A percentile compares a stretch with the other conserved stretches of the same genome.
Evolutionary conservation across 2,797 vertebrate genomes (phyloP).

Genomic region (Monodelphis domestica): DNA sequence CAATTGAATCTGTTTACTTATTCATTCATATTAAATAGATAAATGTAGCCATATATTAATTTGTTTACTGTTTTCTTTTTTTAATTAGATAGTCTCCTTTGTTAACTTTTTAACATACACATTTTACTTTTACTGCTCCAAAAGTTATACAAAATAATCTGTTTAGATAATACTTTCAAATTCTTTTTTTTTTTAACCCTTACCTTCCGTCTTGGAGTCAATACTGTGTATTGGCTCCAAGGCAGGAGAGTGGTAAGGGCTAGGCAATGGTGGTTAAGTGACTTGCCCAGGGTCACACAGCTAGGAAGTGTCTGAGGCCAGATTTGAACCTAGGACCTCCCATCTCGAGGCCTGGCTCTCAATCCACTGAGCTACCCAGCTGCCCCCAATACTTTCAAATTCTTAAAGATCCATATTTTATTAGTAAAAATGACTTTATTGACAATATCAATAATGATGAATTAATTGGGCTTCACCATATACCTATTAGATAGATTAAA

Average conservation of each 20-base stretch:
- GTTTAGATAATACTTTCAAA: background rate
- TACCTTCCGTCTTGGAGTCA: too few relatives aligned
- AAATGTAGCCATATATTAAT: background rate
- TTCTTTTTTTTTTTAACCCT: too few relatives aligned
- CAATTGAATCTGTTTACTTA: background rate
- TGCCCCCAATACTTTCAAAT: slow-evolving; percentile 24
- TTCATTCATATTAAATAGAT: background rate
- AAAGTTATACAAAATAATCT: background rate
- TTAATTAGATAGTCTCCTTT: background rate
- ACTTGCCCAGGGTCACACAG: too few relatives aligned
- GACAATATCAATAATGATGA: slow-evolving; percentile 9
- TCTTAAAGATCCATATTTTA: background rate
- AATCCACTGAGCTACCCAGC: too few relatives aligned
- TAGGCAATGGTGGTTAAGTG: too few relatives aligned
- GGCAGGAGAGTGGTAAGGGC: too few relatives aligned
- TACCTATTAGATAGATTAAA: slow-evolving; percentile 2
- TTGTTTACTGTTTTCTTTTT: background rate
- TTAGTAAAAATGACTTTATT: slow-evolving; percentile 9
- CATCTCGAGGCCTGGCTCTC: too few relatives aligned
- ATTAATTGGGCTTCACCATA: background rate
- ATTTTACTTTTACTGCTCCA: background rate
- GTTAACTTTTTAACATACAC: background rate
- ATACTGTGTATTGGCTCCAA: too few relatives aligned
- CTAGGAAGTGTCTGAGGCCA: too few relatives aligned
- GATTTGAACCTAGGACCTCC: too few relatives aligned